Evolutionary conservation across 2,888 invertebrate species (phyloP).

Genomic region (Seira musarum): DNA sequence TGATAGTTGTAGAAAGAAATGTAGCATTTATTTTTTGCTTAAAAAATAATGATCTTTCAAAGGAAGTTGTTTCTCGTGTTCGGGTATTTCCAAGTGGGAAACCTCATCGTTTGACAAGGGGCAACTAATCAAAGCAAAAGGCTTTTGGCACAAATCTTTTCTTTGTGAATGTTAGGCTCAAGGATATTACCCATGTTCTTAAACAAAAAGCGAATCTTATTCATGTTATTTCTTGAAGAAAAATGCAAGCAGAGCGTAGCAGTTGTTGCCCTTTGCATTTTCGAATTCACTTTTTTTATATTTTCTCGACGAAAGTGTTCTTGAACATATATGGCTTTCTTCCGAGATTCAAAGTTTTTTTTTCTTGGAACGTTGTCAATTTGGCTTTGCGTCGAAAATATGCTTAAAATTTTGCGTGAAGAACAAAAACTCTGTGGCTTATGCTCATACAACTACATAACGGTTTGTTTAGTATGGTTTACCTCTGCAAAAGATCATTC

Average conservation of each 20-base stretch:
- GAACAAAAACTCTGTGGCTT: neutral
- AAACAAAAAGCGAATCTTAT: slow-evolving; percentile 25
- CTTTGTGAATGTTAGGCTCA: slow-evolving; percentile 56
- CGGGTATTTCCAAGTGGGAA: slow-evolving; percentile 25
- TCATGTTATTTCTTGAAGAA: slow-evolving; percentile 15
- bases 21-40: no score
- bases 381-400: neutral
- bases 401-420: neutral
- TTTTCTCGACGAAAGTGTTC: slow-evolving; percentile 57
- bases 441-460: no score
- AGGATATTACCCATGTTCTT: slow-evolving; percentile 23
- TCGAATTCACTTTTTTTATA: no score
- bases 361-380: slow-evolving; percentile 57
- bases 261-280: slow-evolving; percentile 58
- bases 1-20: no score
- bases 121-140: no score
- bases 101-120: slow-evolving; percentile 39
- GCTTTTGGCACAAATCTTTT: slow-evolving; percentile 52
- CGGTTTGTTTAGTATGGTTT: neutral
- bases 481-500: neutral
- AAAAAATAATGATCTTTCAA: no score
- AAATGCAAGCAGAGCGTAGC: slow-evolving; percentile 45
- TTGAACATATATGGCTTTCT: slow-evolving; percentile 57
- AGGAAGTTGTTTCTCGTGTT: no score
- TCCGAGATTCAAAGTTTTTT: neutral